Conservation (phyloP, 1,140 invertebrate genomes). For the Dinothrombium tinctorium region DNA sequence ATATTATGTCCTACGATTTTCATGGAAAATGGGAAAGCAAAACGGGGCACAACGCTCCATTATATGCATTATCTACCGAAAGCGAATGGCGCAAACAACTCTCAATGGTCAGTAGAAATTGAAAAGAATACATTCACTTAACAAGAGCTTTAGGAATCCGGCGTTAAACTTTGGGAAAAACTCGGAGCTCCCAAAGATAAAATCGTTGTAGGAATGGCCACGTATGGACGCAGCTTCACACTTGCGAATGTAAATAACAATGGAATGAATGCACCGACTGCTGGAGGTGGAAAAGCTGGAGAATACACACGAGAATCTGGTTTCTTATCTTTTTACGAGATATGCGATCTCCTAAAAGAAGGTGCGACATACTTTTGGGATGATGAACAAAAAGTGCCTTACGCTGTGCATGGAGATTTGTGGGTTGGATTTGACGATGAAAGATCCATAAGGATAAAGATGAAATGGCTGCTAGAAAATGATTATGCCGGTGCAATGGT, state of each 20-base stretch:
- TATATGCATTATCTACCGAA: constrained; percentile 60
- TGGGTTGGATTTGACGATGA: constrained; percentile 83
- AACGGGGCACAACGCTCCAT: constrained; percentile 73
- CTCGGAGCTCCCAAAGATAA: constrained; percentile 84
- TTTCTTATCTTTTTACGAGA: constrained; percentile 83
- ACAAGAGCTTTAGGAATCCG: constrained; percentile 18
- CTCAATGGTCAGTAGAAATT: constrained; percentile 37
- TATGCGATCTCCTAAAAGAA: constrained; percentile 70
- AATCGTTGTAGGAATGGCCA: constrained; percentile 83
- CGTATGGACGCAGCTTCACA: constrained; percentile 82
- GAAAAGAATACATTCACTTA: not conserved
- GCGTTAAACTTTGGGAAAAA: constrained; percentile 22
- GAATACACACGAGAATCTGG: constrained; percentile 77
- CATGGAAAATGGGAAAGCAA: constrained; percentile 76
- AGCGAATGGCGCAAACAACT: constrained; percentile 79
- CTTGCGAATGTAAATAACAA: constrained; percentile 46
- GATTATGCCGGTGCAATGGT: constrained; percentile 84
- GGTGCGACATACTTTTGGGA: constrained; percentile 73
- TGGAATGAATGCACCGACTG: constrained; percentile 56
- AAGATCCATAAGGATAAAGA: constrained; percentile 35
- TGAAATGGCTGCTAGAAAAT: constrained; percentile 69
- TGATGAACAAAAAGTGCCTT: constrained; percentile 63
- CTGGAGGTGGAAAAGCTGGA: constrained; percentile 68
- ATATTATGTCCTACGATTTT: constrained; percentile 56
- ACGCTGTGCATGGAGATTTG: constrained; percentile 47